Evolutionary conservation across 2,113 vertebrate species (phyloP).

Genomic region (Orientallactaga bullata): DNA sequence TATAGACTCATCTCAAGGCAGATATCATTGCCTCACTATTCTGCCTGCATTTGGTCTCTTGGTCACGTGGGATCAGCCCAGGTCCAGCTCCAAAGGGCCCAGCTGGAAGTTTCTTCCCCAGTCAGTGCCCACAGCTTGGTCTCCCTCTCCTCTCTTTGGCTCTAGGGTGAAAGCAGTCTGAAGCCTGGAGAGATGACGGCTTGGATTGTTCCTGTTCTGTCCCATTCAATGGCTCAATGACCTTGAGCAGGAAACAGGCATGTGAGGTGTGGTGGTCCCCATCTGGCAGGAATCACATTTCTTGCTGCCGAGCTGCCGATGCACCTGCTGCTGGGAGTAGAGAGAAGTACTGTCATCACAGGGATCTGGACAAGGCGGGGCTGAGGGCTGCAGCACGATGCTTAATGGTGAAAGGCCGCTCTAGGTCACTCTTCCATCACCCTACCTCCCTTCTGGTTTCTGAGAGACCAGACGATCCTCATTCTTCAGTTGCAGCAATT

Average conservation of each 20-base stretch:
- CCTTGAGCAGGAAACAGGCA: constrained; percentile 65
- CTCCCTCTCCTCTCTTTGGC: background rate
- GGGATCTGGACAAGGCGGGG: background rate
- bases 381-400: background rate
- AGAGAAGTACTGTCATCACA: background rate
- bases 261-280: constrained; percentile 5
- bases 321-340: constrained; percentile 62
- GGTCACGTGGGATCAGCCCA: background rate
- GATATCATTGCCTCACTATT: background rate
- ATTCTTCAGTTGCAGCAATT: background rate
- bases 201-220: background rate
- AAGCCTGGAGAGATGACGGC: background rate
- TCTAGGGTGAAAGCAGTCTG: background rate
- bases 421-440: background rate
- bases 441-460: background rate
- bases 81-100: background rate
- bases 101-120: background rate
- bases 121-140: too few relatives aligned
- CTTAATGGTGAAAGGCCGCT: background rate
- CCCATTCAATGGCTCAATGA: constrained; percentile 52
- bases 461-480: background rate
- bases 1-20: background rate
- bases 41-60: background rate
- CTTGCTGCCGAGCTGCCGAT: background rate
- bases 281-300: constrained; percentile 69